phyloP scores from a whole-genome alignment of 1,140 invertebrate species.

The Bombus haemorrhoidalis region DNA sequence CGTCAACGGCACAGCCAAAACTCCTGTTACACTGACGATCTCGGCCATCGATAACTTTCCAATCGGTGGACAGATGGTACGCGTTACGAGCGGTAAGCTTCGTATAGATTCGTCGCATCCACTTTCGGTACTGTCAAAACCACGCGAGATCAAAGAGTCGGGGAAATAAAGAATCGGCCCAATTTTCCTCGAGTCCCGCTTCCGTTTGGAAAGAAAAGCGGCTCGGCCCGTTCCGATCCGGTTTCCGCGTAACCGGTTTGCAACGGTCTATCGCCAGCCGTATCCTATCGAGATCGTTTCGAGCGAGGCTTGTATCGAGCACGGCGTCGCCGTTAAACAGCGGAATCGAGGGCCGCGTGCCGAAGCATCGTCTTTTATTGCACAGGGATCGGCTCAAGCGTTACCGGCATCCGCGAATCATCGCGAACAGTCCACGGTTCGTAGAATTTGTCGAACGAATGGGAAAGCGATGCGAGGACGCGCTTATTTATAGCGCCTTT shows the following conservation, averaged over 20 bases:
- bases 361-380: constrained; percentile 34
- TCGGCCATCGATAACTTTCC: no score
- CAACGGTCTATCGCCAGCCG: constrained; percentile 25
- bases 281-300: constrained; percentile 19
- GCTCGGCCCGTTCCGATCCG: constrained; percentile 16
- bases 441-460: background rate
- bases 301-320: constrained; percentile 13
- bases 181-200: constrained; percentile 2
- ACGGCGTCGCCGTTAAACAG: constrained; percentile 6
- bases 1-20: no score
- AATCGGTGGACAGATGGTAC: background rate
- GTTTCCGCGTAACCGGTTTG: constrained; percentile 27
- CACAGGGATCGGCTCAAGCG: constrained; percentile 14
- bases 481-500: no score
- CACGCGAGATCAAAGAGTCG: background rate
- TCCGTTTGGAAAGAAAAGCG: background rate
- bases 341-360: constrained; percentile 11
- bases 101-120: background rate
- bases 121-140: background rate
- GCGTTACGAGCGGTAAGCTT: no score
- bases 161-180: constrained; percentile 1
- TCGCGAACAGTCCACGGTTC: background rate
- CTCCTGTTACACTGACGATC: no score
- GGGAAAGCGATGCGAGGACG: background rate
- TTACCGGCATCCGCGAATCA: constrained; percentile 15